Evolutionary conservation across 2,888 invertebrate genomes (phyloP), one percentile per base, ranked within the genome.

Genomic region (Drosophila recens): DNA sequence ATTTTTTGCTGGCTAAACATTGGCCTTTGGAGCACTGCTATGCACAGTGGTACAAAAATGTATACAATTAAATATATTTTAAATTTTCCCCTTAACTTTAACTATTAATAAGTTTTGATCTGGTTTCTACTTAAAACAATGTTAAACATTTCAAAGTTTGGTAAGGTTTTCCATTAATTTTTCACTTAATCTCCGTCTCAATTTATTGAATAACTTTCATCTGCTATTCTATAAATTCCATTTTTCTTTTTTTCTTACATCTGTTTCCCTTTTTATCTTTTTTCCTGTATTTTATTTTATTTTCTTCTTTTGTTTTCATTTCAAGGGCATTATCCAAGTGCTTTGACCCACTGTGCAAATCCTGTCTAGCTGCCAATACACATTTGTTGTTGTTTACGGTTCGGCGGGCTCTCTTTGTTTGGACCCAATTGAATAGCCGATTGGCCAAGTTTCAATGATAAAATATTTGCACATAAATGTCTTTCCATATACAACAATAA

Each of bases 391-490:
- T 77, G 80, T 78, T 78, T 78, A 78, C 78, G 73, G 72, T 68
- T 79, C 78, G 69, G 54, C 72, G 81, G 73, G 36, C 65, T 65
- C 80, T 72, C 80, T 72, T 77, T 80, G 72, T 80, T 76, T 72
- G 76, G 52, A 52, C 46, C 17, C 54, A 69, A 68, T 69, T 75
- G 70, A 72, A 69, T 68, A 36, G 58, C 69, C 48, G 54, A 70
- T 46, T 64, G 83, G 67, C 85, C 73, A 90, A 90, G 75, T 90
- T 90, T 73, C 69, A 70, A 79, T 80, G 82, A 82, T 90, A 85
- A 89, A 85, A 82, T 85, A 89, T 90, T 89, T 84, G 80, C 90
- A 80, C 90, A 85, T 87, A 90, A 90, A 83, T 90, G 90, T 90
- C 89, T 74, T 69, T 51, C 76, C 79, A 76, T 83, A 80, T 82